Percentiles rank a stretch among this genome's conserved stretches.
Evolutionary conservation across 2,888 invertebrate genomes (phyloP).

Genomic region (Dasypolia templi): DNA sequence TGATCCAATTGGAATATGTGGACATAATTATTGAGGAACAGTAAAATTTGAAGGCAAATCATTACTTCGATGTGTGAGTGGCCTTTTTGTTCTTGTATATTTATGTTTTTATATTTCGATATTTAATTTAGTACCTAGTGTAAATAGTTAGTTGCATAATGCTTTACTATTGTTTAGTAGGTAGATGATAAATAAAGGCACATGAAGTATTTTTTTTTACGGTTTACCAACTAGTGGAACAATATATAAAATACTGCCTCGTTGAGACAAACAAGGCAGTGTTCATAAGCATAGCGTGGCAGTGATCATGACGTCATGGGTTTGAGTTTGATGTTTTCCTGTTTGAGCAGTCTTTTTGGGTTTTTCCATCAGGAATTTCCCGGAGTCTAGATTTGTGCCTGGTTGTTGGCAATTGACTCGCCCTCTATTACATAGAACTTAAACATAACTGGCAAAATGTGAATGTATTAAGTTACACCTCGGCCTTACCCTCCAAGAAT

Average conservation of each 20-base stretch:
- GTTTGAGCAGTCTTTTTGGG: no score
- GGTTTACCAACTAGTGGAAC: background rate
- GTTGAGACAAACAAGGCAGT: no score
- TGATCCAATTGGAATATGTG: background rate
- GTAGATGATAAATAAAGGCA: no score
- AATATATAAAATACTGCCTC: background rate
- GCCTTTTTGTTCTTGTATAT: no score
- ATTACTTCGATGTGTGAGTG: no score
- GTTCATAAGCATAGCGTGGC: accelerated
- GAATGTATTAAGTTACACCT: background rate
- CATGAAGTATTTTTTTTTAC: no score
- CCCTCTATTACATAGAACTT: background rate
- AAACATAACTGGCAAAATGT: background rate
- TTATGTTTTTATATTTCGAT: no score
- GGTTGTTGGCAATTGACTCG: background rate
- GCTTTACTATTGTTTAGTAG: background rate
- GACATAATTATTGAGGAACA: no score
- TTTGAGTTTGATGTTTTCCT: no score
- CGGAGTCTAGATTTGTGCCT: no score
- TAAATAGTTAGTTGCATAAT: background rate
- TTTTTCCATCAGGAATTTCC: no score
- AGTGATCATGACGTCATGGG: background rate
- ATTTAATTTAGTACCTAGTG: background rate
- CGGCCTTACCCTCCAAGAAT: background rate
- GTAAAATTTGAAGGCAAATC: no score